Percentiles rank a stretch among this genome's conserved stretches.
These are phyloP conservation scores for Drosophila murphyi DNA, from an alignment of 1,140 invertebrate species.

Conservation along the genomic window DNA sequence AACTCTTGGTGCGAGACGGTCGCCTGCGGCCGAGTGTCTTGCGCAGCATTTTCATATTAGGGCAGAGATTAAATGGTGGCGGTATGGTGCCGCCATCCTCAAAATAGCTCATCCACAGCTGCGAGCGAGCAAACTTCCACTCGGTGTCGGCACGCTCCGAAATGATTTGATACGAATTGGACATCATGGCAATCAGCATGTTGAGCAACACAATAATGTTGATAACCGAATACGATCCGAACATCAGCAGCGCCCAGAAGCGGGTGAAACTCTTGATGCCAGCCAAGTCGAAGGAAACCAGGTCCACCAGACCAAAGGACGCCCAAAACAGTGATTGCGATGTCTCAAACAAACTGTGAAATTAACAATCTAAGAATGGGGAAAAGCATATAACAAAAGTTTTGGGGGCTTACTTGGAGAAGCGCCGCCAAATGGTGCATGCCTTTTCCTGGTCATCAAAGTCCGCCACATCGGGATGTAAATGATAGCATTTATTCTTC, in stretches of 20 bases:
- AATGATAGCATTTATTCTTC: slow-evolving; percentile 92
- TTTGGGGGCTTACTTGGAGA: slow-evolving; percentile 89
- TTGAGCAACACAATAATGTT: slow-evolving; percentile 96
- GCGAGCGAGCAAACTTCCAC: slow-evolving; percentile 96
- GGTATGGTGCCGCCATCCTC: slow-evolving; percentile 94
- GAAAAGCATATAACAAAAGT: not conserved
- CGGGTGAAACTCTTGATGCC: slow-evolving; percentile 94
- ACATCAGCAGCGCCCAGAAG: slow-evolving; percentile 95
- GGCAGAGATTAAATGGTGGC: slow-evolving; percentile 94
- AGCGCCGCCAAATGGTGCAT: slow-evolving; percentile 93
- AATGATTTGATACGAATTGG: slow-evolving; percentile 96
- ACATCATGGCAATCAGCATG: slow-evolving; percentile 99
- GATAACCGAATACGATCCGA: slow-evolving; percentile 95
- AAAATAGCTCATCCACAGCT: slow-evolving; percentile 97
- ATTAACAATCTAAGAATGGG: slow-evolving; percentile 22
- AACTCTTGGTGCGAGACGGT: slow-evolving; percentile 86
- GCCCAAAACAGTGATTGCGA: slow-evolving; percentile 98
- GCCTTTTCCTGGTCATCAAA: slow-evolving; percentile 92
- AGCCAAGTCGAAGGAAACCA: slow-evolving; percentile 93
- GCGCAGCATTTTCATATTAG: slow-evolving; percentile 88
- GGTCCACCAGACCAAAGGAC: slow-evolving; percentile 95
- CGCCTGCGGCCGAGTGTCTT: slow-evolving; percentile 83
- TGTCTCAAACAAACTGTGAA: slow-evolving; percentile 94
- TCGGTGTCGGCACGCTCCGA: slow-evolving; percentile 94
- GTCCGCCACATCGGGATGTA: slow-evolving; percentile 88